Base-by-base conservation (phyloP, 2,113 vertebrate species). In the Pterophyllum scalare region DNA sequence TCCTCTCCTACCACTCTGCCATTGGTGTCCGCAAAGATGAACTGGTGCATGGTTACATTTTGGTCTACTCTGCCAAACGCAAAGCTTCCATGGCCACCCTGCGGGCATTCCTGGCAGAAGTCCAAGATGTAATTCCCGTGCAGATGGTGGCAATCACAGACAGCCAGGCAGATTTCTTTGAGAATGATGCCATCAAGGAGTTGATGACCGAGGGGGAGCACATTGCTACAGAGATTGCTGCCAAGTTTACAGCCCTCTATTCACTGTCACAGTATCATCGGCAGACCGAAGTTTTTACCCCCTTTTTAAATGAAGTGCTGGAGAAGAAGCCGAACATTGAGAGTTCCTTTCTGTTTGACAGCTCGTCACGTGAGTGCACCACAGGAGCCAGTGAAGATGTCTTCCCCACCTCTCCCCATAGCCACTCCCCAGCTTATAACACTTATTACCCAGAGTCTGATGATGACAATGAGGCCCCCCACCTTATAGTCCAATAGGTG, bases 71-170 rank as follows among this genome's bases (percentile, higher is more conserved):
- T 43, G 99, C 98, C 0, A 99, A 97, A 90, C 94, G 98, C 67
- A 99, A 99, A 91, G 97, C 99, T 0, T 99, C 99, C 20, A 99
- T 99, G 98, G 98, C 98, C 75, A 99, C 99, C 94, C 96, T 99
- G 89, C 96, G 98, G 58, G 98, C 98, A 0, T 99, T 99, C 95
- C 91, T 99, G 31, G 98, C 98, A 1, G 98, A 99, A 95, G 97
- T 99, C 87, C 98, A 99, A 75, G 99, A 99, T 82, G 98, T 98
- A 0, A 99, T 99, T 95, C 99, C 99, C 3, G 98, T 99, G 52
- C 98, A 99, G 87, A 94, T 99, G 94, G 98, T 99, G 86, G 99
- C 98, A 28, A 98, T 99, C 91, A 99, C 99, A 2, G 98, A 99
- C 89, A 99, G 98, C 89, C 98, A 99, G 94, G 98, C 97, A 0